Evolutionary conservation across 2,797 vertebrate genomes (phyloP).

Genomic region (Carduelis carduelis): DNA sequence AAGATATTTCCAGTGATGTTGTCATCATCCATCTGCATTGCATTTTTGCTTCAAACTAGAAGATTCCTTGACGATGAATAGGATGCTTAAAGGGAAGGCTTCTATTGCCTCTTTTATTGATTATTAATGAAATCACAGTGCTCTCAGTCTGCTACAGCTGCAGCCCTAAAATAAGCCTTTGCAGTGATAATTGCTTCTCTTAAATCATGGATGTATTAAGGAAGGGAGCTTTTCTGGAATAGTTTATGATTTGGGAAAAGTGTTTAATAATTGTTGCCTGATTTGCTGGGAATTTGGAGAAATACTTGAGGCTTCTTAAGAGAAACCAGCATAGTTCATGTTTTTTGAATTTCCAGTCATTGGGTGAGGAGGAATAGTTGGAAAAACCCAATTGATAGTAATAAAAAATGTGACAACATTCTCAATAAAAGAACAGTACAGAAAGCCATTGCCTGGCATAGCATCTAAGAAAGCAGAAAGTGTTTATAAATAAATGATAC

Average conservation of each 20-base stretch:
- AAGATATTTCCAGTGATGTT: slow-evolving; percentile 15
- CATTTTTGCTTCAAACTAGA: slow-evolving; percentile 23
- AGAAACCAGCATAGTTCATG: not conserved
- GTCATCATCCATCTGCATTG: slow-evolving; percentile 36
- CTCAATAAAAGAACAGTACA: not conserved
- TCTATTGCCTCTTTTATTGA: slow-evolving; percentile 39
- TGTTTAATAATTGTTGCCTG: not conserved
- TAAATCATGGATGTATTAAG: slow-evolving; percentile 3
- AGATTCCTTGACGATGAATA: not conserved
- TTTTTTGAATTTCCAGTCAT: not conserved
- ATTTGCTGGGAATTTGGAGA: not conserved
- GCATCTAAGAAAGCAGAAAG: not conserved
- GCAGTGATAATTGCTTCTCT: not conserved
- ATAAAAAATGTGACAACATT: not conserved
- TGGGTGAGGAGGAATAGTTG: not conserved
- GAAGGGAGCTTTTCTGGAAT: not conserved
- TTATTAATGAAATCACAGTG: slow-evolving; percentile 43
- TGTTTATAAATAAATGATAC: not conserved
- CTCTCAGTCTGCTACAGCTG: not conserved
- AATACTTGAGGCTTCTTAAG: not conserved
- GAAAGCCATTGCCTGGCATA: not conserved
- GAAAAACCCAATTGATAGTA: not conserved
- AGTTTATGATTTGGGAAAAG: not conserved
- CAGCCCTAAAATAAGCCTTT: slow-evolving; percentile 29
- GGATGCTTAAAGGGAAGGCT: not conserved